A percentile compares a stretch with the other conserved stretches of the same genome.
These are phyloP conservation scores for Podilymbus podiceps DNA, from an alignment of 2,113 vertebrate genomes.

Conservation along the genomic window DNA sequence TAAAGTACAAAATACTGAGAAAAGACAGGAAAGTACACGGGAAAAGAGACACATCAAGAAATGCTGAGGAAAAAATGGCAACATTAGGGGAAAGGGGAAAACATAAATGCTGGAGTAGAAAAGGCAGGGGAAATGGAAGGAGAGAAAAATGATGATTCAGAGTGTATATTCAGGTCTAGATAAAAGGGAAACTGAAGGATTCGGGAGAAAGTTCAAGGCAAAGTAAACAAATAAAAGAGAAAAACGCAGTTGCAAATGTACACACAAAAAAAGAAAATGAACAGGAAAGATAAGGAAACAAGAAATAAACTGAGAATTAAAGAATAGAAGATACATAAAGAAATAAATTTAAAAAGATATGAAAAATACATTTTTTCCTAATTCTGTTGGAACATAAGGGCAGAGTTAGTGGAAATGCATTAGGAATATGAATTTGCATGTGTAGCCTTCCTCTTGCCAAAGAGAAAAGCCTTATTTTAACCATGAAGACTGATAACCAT, in stretches of 20 bases:
- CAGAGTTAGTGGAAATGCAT: not conserved
- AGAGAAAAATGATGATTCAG: not conserved
- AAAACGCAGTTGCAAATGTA: not conserved
- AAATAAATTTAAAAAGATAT: not conserved
- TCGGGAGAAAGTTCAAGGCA: not conserved
- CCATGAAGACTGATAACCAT: not conserved
- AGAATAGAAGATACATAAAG: not conserved
- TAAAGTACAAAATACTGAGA: not conserved
- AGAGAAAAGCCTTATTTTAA: slow-evolving; percentile 15
- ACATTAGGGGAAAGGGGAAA: not conserved
- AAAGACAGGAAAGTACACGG: not conserved
- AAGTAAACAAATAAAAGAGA: not conserved
- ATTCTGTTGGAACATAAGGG: slow-evolving; percentile 2
- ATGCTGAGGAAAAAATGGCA: not conserved
- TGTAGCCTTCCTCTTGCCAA: not conserved
- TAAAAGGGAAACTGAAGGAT: not conserved
- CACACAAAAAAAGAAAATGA: not conserved
- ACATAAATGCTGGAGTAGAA: not conserved
- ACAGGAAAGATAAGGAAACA: not conserved
- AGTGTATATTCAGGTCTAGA: not conserved
- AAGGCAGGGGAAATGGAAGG: not conserved
- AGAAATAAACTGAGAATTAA: not conserved
- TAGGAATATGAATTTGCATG: slow-evolving; percentile 6
- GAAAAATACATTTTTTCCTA: not conserved
- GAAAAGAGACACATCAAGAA: not conserved